Conservation (phyloP, 2,113 vertebrate genomes). For the Oncorhynchus tshawytscha region DNA sequence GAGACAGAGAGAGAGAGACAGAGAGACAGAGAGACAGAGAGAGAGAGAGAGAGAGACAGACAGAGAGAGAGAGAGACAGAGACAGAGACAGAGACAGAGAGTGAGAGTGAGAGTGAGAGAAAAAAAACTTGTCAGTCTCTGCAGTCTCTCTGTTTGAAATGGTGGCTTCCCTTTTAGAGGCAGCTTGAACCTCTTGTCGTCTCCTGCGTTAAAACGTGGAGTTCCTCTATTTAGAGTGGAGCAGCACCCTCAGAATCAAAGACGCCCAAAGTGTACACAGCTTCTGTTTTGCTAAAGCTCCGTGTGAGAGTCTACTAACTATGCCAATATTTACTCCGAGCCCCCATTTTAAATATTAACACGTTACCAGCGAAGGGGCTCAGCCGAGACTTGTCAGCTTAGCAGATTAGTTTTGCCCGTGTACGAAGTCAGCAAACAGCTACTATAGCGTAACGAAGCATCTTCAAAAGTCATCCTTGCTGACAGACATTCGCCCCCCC, state of each 20-base stretch:
- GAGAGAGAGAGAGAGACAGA: too few relatives aligned
- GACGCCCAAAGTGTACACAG: not conserved
- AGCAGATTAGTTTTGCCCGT: not conserved
- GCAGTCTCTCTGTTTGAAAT: too few relatives aligned
- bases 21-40: too few relatives aligned
- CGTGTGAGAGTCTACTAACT: not conserved
- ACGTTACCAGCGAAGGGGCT: conserved; percentile 7
- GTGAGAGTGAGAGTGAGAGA: too few relatives aligned
- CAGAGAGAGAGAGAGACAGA: too few relatives aligned
- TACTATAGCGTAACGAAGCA: not conserved
- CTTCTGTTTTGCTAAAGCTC: not conserved
- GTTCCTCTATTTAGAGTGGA: too few relatives aligned
- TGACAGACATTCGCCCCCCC: not conserved
- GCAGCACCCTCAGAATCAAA: not conserved
- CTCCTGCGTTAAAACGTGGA: too few relatives aligned
- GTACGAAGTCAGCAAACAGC: not conserved
- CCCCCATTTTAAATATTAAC: conserved; percentile 29
- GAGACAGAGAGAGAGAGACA: too few relatives aligned
- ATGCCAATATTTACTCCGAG: conserved; percentile 18
- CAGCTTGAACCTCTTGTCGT: too few relatives aligned
- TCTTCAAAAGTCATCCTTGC: not conserved
- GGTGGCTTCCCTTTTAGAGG: too few relatives aligned
- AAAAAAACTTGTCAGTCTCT: too few relatives aligned
- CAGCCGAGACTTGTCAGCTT: not conserved
- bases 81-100: too few relatives aligned